phyloP scores from a whole-genome alignment of 2,888 invertebrate species.

The Synanthedon formicaeformis region DNA sequence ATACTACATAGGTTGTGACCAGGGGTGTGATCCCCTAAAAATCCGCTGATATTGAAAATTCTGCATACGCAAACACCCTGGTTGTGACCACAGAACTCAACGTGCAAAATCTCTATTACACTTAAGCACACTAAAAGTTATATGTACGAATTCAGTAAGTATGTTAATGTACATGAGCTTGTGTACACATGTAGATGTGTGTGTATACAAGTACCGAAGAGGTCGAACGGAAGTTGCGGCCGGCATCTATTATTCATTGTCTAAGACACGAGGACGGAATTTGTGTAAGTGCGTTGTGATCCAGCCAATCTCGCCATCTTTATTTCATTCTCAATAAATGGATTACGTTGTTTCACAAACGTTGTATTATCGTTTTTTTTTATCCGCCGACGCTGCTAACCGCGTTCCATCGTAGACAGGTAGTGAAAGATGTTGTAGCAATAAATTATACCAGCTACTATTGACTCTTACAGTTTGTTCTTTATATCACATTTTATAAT shows the following conservation, averaged over 20 bases:
- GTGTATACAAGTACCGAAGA: slow-evolving; percentile 14
- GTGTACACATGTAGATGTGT: slow-evolving; percentile 10
- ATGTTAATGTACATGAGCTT: not conserved
- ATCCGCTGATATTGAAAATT: no score
- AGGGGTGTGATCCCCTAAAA: no score
- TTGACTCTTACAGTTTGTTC: slow-evolving; percentile 1
- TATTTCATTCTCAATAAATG: slow-evolving; percentile 64
- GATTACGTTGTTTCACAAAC: slow-evolving; percentile 52
- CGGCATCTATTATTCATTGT: slow-evolving; percentile 62
- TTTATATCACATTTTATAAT: not conserved
- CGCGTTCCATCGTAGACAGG: not conserved
- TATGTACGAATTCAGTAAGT: no score
- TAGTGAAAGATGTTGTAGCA: not conserved
- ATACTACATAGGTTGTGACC: no score
- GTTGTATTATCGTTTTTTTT: slow-evolving; percentile 33
- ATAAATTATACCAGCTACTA: slow-evolving; percentile 1
- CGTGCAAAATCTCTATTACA: no score
- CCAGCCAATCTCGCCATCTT: slow-evolving; percentile 61
- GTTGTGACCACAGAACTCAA: no score
- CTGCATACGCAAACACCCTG: no score
- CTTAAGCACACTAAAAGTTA: no score
- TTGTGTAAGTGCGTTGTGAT: slow-evolving; percentile 67
- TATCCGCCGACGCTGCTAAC: not conserved
- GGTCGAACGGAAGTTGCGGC: slow-evolving; percentile 35
- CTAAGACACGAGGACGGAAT: slow-evolving; percentile 63